Conservation (phyloP, 2,888 invertebrate genomes). For the Agriopis leucophaearia region DNA sequence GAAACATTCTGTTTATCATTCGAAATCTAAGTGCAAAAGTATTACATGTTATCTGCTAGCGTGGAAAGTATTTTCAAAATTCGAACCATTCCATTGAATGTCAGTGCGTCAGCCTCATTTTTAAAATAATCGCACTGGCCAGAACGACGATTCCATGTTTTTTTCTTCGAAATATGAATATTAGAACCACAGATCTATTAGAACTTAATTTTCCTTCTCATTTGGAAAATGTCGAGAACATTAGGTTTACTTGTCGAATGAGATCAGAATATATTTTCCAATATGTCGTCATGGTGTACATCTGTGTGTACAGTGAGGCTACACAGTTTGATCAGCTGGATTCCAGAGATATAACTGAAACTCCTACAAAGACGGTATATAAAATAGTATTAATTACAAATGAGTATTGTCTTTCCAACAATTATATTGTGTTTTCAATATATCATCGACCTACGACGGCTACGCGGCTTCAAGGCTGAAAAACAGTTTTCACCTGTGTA, state of each 20-base stretch:
- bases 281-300: conserved; percentile 19
- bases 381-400: conserved; percentile 21
- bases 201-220: background rate
- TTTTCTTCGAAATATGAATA: background rate
- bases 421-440: conserved; percentile 28
- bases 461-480: conserved; percentile 30
- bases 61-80: too few relatives aligned
- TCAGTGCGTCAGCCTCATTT: too few relatives aligned
- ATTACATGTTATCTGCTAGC: too few relatives aligned
- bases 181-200: too few relatives aligned
- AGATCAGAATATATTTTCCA: conserved; percentile 27
- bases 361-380: conserved; percentile 15
- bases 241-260: background rate
- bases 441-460: conserved; percentile 29
- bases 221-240: background rate
- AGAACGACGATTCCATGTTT: too few relatives aligned
- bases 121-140: too few relatives aligned
- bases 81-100: too few relatives aligned
- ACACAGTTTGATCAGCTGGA: conserved; percentile 14
- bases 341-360: conserved; percentile 27
- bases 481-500: conserved; percentile 34
- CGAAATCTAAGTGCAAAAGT: too few relatives aligned
- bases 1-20: too few relatives aligned
- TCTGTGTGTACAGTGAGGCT: conserved; percentile 17
- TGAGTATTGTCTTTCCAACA: conserved; percentile 11